Evolutionary conservation across 2,797 vertebrate genomes (phyloP).

Genomic region (Fistularia commersonii): DNA sequence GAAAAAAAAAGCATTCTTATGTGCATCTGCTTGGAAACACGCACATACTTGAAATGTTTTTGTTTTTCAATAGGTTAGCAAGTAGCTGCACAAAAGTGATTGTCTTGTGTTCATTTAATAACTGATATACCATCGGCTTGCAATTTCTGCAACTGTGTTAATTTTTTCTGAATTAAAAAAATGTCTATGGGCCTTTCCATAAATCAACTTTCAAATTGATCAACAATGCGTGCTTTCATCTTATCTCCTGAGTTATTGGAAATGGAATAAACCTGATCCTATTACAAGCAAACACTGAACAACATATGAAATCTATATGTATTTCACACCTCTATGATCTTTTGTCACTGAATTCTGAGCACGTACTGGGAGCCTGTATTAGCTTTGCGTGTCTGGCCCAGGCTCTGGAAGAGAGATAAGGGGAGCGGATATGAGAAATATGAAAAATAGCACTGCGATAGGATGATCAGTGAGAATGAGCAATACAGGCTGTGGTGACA

Average conservation of each 20-base stretch:
- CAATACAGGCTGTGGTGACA: constrained; percentile 63
- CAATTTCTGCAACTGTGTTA: constrained; percentile 11
- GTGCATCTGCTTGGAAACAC: constrained; percentile 15
- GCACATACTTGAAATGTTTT: constrained; percentile 14
- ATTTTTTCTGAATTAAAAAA: background rate
- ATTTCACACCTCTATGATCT: constrained; percentile 67
- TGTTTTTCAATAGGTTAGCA: constrained; percentile 5
- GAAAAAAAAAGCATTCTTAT: too few species aligned
- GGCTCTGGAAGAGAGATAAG: constrained; percentile 69
- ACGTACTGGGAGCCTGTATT: constrained; percentile 68
- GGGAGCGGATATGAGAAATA: constrained; percentile 78
- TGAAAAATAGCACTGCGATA: constrained; percentile 76
- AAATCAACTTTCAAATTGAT: constrained; percentile 55
- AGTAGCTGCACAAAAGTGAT: constrained; percentile 44
- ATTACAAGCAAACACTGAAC: constrained; percentile 65
- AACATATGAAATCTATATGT: constrained; percentile 71
- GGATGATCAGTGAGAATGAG: constrained; percentile 75
- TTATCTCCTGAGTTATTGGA: constrained; percentile 64
- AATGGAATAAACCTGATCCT: constrained; percentile 62
- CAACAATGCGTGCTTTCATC: constrained; percentile 46
- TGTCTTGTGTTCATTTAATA: constrained; percentile 32
- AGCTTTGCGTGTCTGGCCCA: constrained; percentile 74
- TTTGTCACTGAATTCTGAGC: constrained; percentile 61
- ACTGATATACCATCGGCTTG: constrained; percentile 20
- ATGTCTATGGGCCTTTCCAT: constrained; percentile 18